Conservation (phyloP, 2,797 vertebrate genomes). For the Bufotes viridis region DNA sequence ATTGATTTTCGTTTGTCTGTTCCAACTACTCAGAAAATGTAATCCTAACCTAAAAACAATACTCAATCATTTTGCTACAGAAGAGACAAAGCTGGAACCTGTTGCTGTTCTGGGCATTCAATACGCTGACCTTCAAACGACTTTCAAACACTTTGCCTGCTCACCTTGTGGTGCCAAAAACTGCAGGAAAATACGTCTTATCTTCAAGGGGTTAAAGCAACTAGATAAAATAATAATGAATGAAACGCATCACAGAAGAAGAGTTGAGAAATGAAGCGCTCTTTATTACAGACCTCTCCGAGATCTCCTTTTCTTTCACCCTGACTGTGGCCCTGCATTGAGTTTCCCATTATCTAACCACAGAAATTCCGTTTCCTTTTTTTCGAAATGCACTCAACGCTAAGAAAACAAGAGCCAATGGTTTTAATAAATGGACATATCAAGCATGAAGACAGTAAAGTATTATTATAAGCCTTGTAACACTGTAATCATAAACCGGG, state of each 20-base stretch:
- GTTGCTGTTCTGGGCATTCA: background rate
- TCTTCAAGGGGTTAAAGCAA: constrained; percentile 14
- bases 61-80: constrained; percentile 31
- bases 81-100: constrained; percentile 37
- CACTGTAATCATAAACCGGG: constrained; percentile 52
- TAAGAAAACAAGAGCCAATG: constrained; percentile 33
- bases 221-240: background rate
- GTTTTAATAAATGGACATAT: constrained; percentile 43
- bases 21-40: constrained; percentile 60
- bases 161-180: background rate
- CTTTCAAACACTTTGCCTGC: constrained; percentile 41
- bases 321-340: constrained; percentile 22
- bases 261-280: too few relatives aligned
- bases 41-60: constrained; percentile 57
- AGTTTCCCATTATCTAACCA: constrained; percentile 46
- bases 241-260: background rate
- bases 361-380: constrained; percentile 42
- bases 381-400: constrained; percentile 37
- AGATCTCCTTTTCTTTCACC: constrained; percentile 8
- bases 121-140: constrained; percentile 39
- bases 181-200: background rate
- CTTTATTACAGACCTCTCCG: background rate
- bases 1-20: constrained; percentile 55
- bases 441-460: background rate
- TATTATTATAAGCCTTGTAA: constrained; percentile 30